Base-by-base conservation (phyloP, 2,113 vertebrate species). In the Seriola rivoliana region DNA sequence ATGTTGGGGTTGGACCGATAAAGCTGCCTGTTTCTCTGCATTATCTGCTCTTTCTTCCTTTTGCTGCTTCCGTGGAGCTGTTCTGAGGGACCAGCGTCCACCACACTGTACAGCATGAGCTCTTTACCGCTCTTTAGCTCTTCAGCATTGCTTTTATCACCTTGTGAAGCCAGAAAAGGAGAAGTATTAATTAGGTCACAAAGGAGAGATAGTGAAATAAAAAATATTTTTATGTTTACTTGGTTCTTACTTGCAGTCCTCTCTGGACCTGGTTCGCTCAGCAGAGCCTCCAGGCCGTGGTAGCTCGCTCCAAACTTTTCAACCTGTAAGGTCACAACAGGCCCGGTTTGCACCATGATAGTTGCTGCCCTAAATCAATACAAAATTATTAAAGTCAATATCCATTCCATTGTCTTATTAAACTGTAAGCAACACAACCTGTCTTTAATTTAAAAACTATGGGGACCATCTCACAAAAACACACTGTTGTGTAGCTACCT, bases 1-100 rank as follows among this genome's bases (percentile, higher is more conserved):
- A 99, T 94, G 78, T 98, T 98, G 84, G 98, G 97, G 91, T 96
- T 97, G 84, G 98, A 99, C 54, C 96, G 96, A 85, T 96, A 97
- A 25, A 98, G 96, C 0, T 96, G 96, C 68, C 96, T 88, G 85
- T 97, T 97, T 87, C 96, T 97, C 94, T 96, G 94, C 78, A 96
- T 81, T 17, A 94, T 92, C 34, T 97, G 96, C 4, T 96, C 96
- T 16, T 93, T 96, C 0, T 93, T 93, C 62, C 93, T 83, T 66
- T 89, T 96, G 94, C 93, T 95, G 85, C 94, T 93, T 85, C 95
- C 94, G 0, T 88, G 95, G 93, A 95, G 95, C 68, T 93, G 92
- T 5, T 95, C 92, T 17, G 95, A 93, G 64, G 88, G 23, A 10
- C 50, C 95, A 2, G 93, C 23, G 55, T 79, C 76, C 50, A 84